A percentile compares a stretch with the other conserved stretches of the same genome.
phyloP scores from a whole-genome alignment of 2,797 vertebrate genomes.

The Vespertilio murinus region DNA sequence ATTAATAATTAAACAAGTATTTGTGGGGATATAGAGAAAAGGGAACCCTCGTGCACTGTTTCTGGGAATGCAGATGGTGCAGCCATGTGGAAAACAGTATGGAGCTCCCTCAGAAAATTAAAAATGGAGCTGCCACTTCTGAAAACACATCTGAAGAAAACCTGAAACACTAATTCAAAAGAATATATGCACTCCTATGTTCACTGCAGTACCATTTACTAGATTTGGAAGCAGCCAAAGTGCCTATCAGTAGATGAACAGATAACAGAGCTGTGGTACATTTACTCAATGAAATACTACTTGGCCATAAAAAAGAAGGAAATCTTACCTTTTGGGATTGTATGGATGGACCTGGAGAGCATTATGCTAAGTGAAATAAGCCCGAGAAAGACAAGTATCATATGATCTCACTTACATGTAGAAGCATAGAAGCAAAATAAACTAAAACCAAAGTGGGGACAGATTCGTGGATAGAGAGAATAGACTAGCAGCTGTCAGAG shows the following conservation, averaged over 20 bases:
- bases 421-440: not conserved
- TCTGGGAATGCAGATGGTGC: not conserved
- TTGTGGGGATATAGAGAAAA: not conserved
- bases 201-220: not conserved
- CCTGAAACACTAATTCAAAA: not conserved
- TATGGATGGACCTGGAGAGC: not conserved
- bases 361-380: not conserved
- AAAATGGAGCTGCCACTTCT: not conserved
- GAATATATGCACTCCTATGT: not conserved
- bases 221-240: not conserved
- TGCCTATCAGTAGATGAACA: not conserved
- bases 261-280: not conserved
- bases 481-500: not conserved
- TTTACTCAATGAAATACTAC: no score
- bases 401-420: not conserved
- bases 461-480: not conserved
- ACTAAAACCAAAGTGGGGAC: not conserved
- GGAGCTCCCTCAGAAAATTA: not conserved
- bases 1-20: not conserved
- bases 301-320: no score
- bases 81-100: not conserved
- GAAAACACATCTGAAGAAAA: not conserved
- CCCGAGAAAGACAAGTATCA: not conserved
- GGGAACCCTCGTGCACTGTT: not conserved
- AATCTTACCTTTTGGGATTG: not conserved